Evolutionary conservation across 2,113 vertebrate species (phyloP).

Genomic region (Pavo muticus): DNA sequence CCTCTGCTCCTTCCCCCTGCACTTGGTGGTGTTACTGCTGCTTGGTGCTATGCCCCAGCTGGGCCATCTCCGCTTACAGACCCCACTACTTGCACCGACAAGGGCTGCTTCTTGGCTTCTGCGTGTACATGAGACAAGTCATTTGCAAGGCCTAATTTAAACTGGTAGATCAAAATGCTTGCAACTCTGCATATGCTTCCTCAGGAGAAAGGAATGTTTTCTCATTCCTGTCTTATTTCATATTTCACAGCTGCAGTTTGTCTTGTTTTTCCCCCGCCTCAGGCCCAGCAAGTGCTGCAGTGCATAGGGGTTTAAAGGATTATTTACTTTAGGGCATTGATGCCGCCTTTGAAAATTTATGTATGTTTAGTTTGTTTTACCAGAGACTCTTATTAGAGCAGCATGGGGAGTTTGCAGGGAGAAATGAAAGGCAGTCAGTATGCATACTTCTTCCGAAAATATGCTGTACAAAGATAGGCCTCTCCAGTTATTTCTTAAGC

Average conservation of each 20-base stretch:
- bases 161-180: constrained; percentile 25
- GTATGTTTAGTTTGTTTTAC: constrained; percentile 23
- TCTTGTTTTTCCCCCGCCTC: constrained; percentile 47
- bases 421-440: background rate
- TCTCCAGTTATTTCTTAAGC: background rate
- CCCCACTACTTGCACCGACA: background rate
- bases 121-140: background rate
- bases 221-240: constrained; percentile 52
- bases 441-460: background rate
- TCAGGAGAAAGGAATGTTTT: constrained; percentile 67
- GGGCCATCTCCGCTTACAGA: background rate
- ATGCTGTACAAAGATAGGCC: background rate
- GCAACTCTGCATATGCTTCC: constrained; percentile 33
- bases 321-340: constrained; percentile 43
- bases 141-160: constrained; percentile 24
- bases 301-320: constrained; percentile 37
- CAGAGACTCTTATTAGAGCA: background rate
- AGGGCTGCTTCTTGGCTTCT: background rate
- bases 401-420: background rate
- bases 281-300: constrained; percentile 44
- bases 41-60: background rate
- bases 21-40: background rate
- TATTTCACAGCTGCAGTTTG: constrained; percentile 62
- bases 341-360: constrained; percentile 20
- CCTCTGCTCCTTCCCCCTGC: background rate